These are phyloP conservation scores for Plumapathes pennacea DNA, from an alignment of 92 coral and sea anemone genomes.

Conservation along the genomic window DNA sequence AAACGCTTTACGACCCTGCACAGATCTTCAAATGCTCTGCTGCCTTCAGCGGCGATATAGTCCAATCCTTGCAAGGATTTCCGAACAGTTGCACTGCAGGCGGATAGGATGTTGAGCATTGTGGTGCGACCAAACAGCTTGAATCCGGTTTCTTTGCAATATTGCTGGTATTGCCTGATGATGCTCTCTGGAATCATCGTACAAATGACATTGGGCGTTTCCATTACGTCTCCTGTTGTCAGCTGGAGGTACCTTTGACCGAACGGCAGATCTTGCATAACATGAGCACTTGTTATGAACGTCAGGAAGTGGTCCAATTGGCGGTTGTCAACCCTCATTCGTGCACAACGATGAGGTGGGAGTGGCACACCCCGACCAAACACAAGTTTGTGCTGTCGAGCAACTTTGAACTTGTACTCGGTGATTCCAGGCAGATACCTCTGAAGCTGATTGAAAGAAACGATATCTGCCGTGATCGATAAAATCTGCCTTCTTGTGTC, in stretches of 20 bases:
- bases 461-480: slow-evolving; percentile 34
- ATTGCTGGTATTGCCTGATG: slow-evolving; percentile 20
- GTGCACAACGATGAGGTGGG: slow-evolving; percentile 6
- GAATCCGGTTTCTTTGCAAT: slow-evolving; percentile 22
- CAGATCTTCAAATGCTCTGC: slow-evolving; percentile 32
- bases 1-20: slow-evolving; percentile 17
- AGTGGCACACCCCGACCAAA: slow-evolving; percentile 30
- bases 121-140: slow-evolving; percentile 21
- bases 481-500: slow-evolving; percentile 31
- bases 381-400: slow-evolving; percentile 23
- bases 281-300: slow-evolving; percentile 24
- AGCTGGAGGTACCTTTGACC: slow-evolving; percentile 18
- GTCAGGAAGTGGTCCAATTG: slow-evolving; percentile 35
- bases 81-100: slow-evolving; percentile 21
- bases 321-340: slow-evolving; percentile 23
- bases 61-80: slow-evolving; percentile 27
- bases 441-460: slow-evolving; percentile 21
- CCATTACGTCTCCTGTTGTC: slow-evolving; percentile 14
- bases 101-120: slow-evolving; percentile 20
- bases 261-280: slow-evolving; percentile 24
- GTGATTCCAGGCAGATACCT: slow-evolving; percentile 31
- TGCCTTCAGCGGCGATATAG: slow-evolving; percentile 24
- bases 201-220: slow-evolving; percentile 27
- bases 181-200: slow-evolving; percentile 27
- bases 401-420: slow-evolving; percentile 34